These are phyloP conservation scores for Pipistrellus pipistrellus DNA, from an alignment of 2,797 vertebrate genomes.

Conservation along the genomic window DNA sequence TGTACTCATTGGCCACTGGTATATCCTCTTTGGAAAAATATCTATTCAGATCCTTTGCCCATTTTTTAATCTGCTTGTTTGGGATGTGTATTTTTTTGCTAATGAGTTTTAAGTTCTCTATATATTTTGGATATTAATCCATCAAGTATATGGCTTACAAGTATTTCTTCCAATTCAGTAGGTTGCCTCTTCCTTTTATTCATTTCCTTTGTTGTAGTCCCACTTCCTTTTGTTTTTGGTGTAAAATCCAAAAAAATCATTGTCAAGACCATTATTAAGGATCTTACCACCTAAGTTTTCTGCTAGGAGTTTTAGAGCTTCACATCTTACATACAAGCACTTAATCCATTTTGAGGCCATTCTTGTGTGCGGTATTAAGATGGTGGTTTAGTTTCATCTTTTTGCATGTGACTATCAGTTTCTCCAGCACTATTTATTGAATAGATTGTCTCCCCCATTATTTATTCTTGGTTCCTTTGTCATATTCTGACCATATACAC, in stretches of 20 bases:
- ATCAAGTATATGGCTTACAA: neutral
- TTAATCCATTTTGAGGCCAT: neutral
- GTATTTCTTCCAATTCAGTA: neutral
- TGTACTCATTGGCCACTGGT: no score
- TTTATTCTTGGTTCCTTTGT: neutral
- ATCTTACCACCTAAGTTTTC: neutral
- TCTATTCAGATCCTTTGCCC: neutral
- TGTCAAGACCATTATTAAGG: neutral
- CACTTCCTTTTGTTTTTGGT: neutral
- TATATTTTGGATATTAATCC: neutral
- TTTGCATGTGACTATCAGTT: neutral
- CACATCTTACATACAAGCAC: neutral
- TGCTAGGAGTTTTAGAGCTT: neutral
- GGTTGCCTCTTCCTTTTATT: neutral
- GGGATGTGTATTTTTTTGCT: neutral
- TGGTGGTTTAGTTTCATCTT: neutral
- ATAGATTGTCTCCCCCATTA: neutral
- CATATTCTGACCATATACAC: neutral
- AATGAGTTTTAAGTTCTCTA: neutral
- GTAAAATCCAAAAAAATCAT: neutral
- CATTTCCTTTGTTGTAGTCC: neutral
- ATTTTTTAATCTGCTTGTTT: neutral
- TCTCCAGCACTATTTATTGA: neutral
- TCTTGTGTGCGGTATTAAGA: neutral
- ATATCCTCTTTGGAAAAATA: neutral